Evolutionary conservation across 2,797 vertebrate genomes (phyloP).

Genomic region (Notolepis coatsorum): DNA sequence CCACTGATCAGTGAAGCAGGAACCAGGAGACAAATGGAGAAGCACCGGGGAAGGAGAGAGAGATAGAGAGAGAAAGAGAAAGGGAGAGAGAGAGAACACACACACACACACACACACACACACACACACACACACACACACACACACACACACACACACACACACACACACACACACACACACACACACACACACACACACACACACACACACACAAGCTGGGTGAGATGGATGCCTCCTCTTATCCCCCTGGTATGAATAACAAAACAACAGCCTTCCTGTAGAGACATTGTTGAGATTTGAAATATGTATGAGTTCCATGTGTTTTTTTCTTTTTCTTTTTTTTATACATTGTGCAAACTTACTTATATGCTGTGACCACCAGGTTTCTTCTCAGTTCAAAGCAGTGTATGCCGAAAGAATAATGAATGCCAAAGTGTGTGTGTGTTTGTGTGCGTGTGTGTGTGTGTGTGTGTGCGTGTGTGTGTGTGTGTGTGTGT

Average conservation of each 20-base stretch:
- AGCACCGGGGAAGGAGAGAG: too few species aligned
- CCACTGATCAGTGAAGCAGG: slow-evolving; percentile 63
- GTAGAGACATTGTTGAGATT: slow-evolving; percentile 53
- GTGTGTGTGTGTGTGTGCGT: neutral
- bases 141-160: neutral
- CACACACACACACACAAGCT: slow-evolving; percentile 12
- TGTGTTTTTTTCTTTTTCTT: too few species aligned
- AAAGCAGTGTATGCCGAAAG: slow-evolving; percentile 16
- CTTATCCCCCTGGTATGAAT: slow-evolving; percentile 71
- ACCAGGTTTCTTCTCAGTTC: slow-evolving; percentile 35
- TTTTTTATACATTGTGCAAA: slow-evolving; percentile 64
- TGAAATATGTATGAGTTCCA: slow-evolving; percentile 69
- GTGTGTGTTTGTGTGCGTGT: neutral
- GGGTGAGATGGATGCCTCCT: slow-evolving; percentile 62
- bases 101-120: neutral
- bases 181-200: neutral
- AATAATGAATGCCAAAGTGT: neutral
- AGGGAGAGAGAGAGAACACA: too few species aligned
- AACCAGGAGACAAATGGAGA: slow-evolving; percentile 33
- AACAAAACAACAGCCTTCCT: slow-evolving; percentile 59
- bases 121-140: neutral
- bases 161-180: slow-evolving; percentile 1
- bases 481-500: neutral
- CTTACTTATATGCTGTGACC: slow-evolving; percentile 55
- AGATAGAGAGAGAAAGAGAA: too few species aligned